These are phyloP conservation scores for Acanthacorydalis orientalis DNA, from an alignment of 2,888 invertebrate genomes.

Conservation along the genomic window DNA sequence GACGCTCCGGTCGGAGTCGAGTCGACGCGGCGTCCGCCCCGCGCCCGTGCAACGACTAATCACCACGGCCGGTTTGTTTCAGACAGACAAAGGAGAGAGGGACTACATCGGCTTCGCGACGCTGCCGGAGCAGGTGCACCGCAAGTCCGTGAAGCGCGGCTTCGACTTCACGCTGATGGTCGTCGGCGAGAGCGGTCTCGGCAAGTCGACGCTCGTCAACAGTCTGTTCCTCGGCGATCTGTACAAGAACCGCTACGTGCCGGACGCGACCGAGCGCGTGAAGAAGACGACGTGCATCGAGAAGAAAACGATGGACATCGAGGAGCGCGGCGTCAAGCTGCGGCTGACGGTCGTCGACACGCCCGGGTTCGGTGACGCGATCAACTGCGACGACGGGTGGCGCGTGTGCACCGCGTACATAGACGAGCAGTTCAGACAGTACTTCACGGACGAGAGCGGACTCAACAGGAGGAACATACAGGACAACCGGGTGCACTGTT, in stretches of 20 bases:
- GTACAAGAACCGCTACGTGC: conserved; percentile 67
- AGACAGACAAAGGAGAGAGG: conserved; percentile 32
- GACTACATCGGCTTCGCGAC: conserved; percentile 92
- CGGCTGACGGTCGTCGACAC: conserved; percentile 83
- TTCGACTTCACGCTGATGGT: conserved; percentile 97
- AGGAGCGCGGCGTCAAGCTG: conserved; percentile 81
- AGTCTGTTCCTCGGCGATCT: conserved; percentile 81
- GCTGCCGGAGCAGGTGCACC: conserved; percentile 87
- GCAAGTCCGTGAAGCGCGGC: conserved; percentile 89
- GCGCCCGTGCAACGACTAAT: too few relatives aligned
- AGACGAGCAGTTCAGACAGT: conserved; percentile 74
- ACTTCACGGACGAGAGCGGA: conserved; percentile 86
- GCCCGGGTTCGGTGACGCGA: conserved; percentile 88
- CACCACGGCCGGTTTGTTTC: conserved; percentile 11
- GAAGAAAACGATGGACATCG: conserved; percentile 83
- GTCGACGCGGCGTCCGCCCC: too few relatives aligned
- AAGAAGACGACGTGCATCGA: conserved; percentile 56
- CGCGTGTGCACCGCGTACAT: conserved; percentile 81
- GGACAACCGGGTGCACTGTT: conserved; percentile 92
- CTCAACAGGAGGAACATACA: conserved; percentile 87
- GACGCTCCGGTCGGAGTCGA: too few relatives aligned
- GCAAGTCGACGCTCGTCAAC: conserved; percentile 89
- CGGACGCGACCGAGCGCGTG: conserved; percentile 42
- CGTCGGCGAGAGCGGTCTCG: conserved; percentile 84
- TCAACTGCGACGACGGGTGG: conserved; percentile 91